A percentile compares a stretch with the other conserved stretches of the same genome.
These are phyloP conservation scores for Larimichthys polyactis DNA, from an alignment of 2,113 vertebrate species.

Conservation along the genomic window DNA sequence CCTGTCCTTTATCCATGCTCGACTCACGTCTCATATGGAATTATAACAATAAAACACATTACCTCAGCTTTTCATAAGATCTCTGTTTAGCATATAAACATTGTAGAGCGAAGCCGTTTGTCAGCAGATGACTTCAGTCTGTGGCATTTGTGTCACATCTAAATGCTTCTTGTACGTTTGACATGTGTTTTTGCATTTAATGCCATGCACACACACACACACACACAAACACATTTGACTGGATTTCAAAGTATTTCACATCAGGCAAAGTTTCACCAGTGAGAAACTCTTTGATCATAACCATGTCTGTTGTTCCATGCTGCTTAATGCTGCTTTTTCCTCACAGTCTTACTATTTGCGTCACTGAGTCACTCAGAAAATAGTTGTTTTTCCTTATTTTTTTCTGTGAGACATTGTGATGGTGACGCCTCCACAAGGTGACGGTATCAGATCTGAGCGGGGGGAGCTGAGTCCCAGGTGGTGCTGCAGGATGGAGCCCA, in stretches of 20 bases:
- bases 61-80: constrained; percentile 51
- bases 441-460: not conserved
- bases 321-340: constrained; percentile 31
- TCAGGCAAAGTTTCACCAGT: constrained; percentile 18
- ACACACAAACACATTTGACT: not conserved
- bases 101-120: constrained; percentile 35
- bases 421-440: constrained; percentile 21
- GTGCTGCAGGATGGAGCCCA: constrained; percentile 23
- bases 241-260: constrained; percentile 27
- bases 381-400: not conserved
- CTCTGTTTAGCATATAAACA: constrained; percentile 71
- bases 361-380: constrained; percentile 6
- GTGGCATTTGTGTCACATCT: constrained; percentile 32
- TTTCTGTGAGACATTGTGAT: constrained; percentile 5
- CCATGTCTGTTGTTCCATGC: not conserved
- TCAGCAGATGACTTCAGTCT: constrained; percentile 32
- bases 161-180: constrained; percentile 13
- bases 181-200: constrained; percentile 7
- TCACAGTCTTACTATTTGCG: constrained; percentile 8
- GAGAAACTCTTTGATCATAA: constrained; percentile 41
- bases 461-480: constrained; percentile 47
- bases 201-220: not conserved
- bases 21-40: constrained; percentile 22
- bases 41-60: constrained; percentile 52
- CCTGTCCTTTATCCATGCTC: constrained; percentile 29